Evolutionary conservation across 2,113 vertebrate species (phyloP).

Genomic region (Pseudorasbora parva): DNA sequence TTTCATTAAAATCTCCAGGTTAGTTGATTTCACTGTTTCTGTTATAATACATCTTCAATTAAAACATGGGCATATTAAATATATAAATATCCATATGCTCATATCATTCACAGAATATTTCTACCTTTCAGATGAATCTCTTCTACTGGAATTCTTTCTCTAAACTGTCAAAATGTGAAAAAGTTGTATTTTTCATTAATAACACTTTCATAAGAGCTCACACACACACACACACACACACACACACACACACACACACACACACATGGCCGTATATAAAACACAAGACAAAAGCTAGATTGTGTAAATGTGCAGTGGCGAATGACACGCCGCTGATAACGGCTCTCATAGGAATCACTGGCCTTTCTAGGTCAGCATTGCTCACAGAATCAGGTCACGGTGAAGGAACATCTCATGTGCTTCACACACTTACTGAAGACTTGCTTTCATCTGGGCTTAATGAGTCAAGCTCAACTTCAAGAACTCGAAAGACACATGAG

Average conservation of each 20-base stretch:
- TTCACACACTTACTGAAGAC: neutral
- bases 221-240: neutral
- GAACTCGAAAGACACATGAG: too few species aligned
- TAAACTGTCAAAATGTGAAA: too few species aligned
- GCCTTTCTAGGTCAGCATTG: constrained; percentile 36
- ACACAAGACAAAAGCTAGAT: constrained; percentile 32
- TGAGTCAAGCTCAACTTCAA: neutral
- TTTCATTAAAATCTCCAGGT: too few species aligned
- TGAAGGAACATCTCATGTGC: neutral
- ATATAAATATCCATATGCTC: too few species aligned
- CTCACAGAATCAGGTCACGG: constrained; percentile 12
- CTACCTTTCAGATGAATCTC: too few species aligned
- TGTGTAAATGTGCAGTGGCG: constrained; percentile 1
- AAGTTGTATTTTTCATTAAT: too few species aligned
- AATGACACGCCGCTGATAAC: neutral
- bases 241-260: too few species aligned
- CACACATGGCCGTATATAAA: constrained; percentile 24
- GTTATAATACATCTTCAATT: too few species aligned
- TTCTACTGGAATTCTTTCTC: too few species aligned
- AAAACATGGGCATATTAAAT: too few species aligned
- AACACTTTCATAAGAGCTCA: neutral
- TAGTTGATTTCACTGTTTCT: too few species aligned
- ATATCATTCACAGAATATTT: too few species aligned
- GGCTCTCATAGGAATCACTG: constrained; percentile 28
- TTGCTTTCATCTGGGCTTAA: neutral